Evolutionary conservation across 1,140 invertebrate species (phyloP).

Genomic region (Aphaenogaster ashmeadi): DNA sequence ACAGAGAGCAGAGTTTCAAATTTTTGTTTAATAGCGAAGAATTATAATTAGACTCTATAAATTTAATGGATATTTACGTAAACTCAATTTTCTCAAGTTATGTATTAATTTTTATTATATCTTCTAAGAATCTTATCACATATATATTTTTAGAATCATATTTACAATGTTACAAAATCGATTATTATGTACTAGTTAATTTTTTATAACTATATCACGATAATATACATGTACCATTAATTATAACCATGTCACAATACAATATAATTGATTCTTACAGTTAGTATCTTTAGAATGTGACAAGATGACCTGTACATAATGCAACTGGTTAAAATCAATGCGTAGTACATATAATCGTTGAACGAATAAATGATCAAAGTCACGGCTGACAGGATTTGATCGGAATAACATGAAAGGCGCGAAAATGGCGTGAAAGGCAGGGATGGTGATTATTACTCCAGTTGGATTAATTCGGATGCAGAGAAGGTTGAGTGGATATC

Average conservation of each 20-base stretch:
- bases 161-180: not conserved
- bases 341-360: not conserved
- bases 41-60: slow-evolving; percentile 25
- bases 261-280: not conserved
- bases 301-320: not conserved
- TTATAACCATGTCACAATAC: not conserved
- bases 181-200: not conserved
- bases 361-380: slow-evolving; percentile 12
- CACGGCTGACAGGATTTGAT: not conserved
- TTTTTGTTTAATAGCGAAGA: slow-evolving; percentile 13
- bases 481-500: slow-evolving; percentile 55
- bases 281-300: not conserved
- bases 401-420: not conserved
- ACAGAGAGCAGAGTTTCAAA: slow-evolving; percentile 68
- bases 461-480: slow-evolving; percentile 64
- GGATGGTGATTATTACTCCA: slow-evolving; percentile 74
- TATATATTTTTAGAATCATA: not conserved
- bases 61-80: slow-evolving; percentile 20
- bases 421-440: slow-evolving; percentile 42
- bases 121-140: not conserved
- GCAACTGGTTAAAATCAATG: not conserved
- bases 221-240: not conserved
- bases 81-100: not conserved
- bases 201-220: slow-evolving; percentile 1
- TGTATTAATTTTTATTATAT: not conserved